Conservation (phyloP, 2,888 invertebrate species). For the Tachina fera region DNA sequence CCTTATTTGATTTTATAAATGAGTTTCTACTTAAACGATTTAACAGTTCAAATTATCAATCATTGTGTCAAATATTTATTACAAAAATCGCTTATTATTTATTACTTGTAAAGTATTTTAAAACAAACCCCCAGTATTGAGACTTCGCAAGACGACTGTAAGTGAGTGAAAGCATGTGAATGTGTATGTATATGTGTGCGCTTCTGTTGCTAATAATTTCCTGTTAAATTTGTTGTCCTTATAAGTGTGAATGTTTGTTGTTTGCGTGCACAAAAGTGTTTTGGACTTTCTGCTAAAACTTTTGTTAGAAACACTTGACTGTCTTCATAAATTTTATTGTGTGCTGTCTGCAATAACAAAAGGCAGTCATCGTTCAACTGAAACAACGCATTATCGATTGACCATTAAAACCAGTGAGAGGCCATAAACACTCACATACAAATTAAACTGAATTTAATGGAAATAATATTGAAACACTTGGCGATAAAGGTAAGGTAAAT, state of each 20-base stretch:
- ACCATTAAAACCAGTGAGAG: conserved; percentile 16
- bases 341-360: background rate
- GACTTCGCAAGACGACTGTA: background rate
- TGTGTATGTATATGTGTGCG: background rate
- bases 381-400: conserved; percentile 44
- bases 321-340: conserved; percentile 33
- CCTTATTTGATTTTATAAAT: conserved; percentile 12
- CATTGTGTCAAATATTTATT: conserved; percentile 57
- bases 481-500: background rate
- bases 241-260: background rate
- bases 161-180: background rate
- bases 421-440: background rate
- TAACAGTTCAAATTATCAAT: conserved; percentile 53
- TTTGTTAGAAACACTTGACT: conserved; percentile 48
- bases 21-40: conserved; percentile 20
- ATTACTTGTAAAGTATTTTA: conserved; percentile 18
- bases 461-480: background rate
- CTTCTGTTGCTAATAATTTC: conserved; percentile 15
- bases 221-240: conserved; percentile 25
- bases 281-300: conserved; percentile 24
- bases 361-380: conserved; percentile 23
- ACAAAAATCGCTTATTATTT: conserved; percentile 46
- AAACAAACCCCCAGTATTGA: background rate
- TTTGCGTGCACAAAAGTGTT: conserved; percentile 24
- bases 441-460: background rate